A percentile compares a stretch with the other conserved stretches of the same genome.
phyloP scores from a whole-genome alignment of 2,113 vertebrate genomes.

The Tiliqua scincoides region DNA sequence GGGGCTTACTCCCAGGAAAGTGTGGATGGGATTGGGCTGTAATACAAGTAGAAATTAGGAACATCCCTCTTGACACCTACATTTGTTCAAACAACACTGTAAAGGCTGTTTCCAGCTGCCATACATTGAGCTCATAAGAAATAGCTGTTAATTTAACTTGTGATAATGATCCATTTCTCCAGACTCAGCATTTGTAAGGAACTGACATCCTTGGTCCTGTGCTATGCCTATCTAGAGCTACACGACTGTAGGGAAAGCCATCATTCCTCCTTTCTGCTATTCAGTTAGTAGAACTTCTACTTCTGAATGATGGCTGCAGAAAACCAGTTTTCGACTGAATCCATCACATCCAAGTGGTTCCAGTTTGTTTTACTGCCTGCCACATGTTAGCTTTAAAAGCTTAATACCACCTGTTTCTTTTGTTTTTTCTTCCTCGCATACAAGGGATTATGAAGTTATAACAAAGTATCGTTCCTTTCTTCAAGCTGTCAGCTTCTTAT shows the following conservation, averaged over 20 bases:
- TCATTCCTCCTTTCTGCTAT: background rate
- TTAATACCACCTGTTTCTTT: background rate
- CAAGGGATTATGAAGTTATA: background rate
- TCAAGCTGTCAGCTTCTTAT: constrained; percentile 7
- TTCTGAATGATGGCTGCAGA: background rate
- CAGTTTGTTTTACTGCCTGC: constrained; percentile 11
- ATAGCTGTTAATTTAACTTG: background rate
- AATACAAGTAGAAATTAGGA: background rate
- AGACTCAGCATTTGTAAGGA: background rate
- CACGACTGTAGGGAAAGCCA: background rate
- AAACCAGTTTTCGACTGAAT: background rate
- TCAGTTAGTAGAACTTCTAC: background rate
- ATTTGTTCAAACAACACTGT: background rate
- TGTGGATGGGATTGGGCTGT: no score
- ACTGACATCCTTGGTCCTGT: background rate
- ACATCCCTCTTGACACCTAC: no score
- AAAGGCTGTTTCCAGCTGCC: background rate
- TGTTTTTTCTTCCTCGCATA: background rate
- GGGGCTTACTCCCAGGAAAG: no score
- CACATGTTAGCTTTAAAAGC: background rate
- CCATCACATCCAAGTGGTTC: background rate
- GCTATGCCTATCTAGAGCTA: background rate
- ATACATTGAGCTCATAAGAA: background rate
- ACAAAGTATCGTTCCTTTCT: background rate
- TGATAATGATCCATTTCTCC: constrained; percentile 1